phyloP scores from a whole-genome alignment of 2,113 vertebrate species.

The Rutilus rutilus region DNA sequence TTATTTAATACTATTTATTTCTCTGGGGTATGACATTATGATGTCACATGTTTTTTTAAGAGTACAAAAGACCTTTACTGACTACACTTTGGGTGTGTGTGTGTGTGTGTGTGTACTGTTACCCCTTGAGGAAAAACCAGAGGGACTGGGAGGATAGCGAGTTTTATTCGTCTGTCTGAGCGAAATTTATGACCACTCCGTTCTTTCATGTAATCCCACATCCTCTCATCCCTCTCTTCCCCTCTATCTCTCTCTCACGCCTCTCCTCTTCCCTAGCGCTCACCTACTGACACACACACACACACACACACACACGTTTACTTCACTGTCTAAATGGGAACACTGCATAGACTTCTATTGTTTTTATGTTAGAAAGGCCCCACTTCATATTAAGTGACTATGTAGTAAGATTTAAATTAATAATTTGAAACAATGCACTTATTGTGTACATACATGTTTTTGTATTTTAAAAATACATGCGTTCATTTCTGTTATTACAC shows the following conservation, averaged over 20 bases:
- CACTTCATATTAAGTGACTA: too few relatives aligned
- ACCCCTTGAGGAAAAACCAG: conserved; percentile 64
- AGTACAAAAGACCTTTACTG: conserved; percentile 42
- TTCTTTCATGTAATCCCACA: conserved; percentile 68
- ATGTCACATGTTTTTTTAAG: conserved; percentile 56
- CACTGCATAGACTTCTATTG: background rate
- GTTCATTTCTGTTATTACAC: too few relatives aligned
- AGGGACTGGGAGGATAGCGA: conserved; percentile 60
- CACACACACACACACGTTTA: conserved; percentile 55
- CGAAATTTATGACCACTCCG: conserved; percentile 74
- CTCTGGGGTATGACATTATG: conserved; percentile 62
- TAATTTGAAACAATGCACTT: too few relatives aligned
- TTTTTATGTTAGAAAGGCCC: background rate
- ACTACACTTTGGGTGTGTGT: conserved; percentile 28
- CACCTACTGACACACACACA: conserved; percentile 53
- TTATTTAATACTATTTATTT: conserved; percentile 83
- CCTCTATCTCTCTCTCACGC: conserved; percentile 73
- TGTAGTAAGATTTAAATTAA: too few relatives aligned
- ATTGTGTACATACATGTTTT: too few relatives aligned
- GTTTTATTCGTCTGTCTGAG: conserved; percentile 77
- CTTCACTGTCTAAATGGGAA: background rate
- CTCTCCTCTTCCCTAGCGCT: conserved; percentile 70
- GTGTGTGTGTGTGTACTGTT: conserved; percentile 58
- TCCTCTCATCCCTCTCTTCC: conserved; percentile 66
- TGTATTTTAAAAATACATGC: too few relatives aligned